These are phyloP conservation scores for Artemia sinica DNA, from an alignment of 2,888 invertebrate genomes.

Conservation along the genomic window DNA sequence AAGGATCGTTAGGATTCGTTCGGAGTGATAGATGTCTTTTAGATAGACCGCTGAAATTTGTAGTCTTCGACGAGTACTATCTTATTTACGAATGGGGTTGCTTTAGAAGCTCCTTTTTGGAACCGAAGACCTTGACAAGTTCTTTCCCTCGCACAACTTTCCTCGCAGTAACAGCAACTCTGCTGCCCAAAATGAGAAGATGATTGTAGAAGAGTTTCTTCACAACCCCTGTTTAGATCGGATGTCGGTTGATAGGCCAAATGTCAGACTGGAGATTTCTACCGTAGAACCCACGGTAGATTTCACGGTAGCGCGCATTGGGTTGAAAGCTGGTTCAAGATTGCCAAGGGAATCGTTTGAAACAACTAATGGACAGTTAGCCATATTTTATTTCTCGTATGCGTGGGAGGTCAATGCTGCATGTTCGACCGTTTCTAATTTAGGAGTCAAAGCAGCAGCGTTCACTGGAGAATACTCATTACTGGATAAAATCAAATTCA, in stretches of 20 bases:
- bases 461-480: not conserved
- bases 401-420: not conserved
- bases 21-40: not conserved
- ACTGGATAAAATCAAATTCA: not conserved
- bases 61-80: not conserved
- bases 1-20: not conserved
- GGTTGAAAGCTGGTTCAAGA: not conserved
- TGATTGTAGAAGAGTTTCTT: not conserved
- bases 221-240: not conserved
- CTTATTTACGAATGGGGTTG: not conserved
- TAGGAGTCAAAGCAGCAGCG: not conserved
- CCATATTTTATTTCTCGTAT: not conserved
- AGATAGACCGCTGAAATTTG: not conserved
- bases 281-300: not conserved
- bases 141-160: not conserved
- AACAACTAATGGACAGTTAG: not conserved
- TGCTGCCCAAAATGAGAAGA: not conserved
- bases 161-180: not conserved
- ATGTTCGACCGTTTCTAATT: not conserved
- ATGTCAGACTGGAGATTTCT: not conserved
- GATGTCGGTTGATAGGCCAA: not conserved
- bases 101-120: not conserved
- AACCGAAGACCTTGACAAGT: not conserved
- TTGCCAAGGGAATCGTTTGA: not conserved
- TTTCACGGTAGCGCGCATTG: not conserved